These are phyloP conservation scores for Paguma larvata DNA, from an alignment of 2,797 vertebrate species.

Conservation along the genomic window DNA sequence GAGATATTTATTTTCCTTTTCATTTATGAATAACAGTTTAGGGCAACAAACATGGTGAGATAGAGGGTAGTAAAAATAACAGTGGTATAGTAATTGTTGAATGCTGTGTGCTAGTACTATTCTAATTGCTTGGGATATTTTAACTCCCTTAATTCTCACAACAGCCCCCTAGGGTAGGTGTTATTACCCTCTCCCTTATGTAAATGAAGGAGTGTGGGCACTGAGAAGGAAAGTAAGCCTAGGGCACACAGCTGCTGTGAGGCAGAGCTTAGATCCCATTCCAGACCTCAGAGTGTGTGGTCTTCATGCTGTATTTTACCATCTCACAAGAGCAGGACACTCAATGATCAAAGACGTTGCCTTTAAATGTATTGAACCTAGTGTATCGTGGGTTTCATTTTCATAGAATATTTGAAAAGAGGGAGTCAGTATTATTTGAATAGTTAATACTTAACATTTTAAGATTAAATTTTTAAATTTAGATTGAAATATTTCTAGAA, in stretches of 20 bases:
- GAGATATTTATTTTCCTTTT: slow-evolving; percentile 31
- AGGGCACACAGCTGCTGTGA: not conserved
- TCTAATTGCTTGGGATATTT: not conserved
- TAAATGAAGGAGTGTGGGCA: not conserved
- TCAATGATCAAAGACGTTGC: not conserved
- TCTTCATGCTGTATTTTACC: not conserved
- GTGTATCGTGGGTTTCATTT: not conserved
- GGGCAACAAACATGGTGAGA: not conserved
- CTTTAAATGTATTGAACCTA: not conserved
- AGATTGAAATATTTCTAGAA: slow-evolving; percentile 23
- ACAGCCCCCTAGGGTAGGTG: not conserved
- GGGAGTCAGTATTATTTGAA: not conserved
- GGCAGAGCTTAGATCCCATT: not conserved
- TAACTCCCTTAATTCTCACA: not conserved
- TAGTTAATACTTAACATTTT: slow-evolving; percentile 9
- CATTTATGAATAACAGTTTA: not conserved
- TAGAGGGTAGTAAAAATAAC: not conserved
- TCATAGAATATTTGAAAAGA: not conserved
- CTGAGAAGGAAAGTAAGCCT: not conserved
- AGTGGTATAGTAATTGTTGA: not conserved
- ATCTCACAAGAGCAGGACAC: not conserved
- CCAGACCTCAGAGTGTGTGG: too few relatives aligned
- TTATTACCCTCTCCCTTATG: not conserved
- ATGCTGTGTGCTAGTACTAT: not conserved
- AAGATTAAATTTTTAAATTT: slow-evolving; percentile 21